Conservation (phyloP, 2,797 vertebrate species). For the Hapalemur alaotrensis region DNA sequence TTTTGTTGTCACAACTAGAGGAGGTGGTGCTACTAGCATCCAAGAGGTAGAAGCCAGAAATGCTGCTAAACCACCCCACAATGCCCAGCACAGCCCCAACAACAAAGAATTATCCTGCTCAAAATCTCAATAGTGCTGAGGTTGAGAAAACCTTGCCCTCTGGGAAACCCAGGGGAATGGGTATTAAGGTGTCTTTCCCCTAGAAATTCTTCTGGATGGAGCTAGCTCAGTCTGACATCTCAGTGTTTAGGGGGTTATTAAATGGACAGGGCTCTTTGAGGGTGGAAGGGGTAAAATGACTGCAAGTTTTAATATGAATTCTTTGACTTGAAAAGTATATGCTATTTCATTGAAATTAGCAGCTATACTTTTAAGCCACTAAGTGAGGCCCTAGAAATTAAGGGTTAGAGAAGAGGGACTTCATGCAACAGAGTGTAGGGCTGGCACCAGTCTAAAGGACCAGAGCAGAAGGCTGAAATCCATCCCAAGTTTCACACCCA, state of each 20-base stretch:
- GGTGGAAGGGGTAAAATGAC: background rate
- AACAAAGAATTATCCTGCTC: background rate
- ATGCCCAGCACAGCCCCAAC: background rate
- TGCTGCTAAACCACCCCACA: background rate
- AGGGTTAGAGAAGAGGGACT: background rate
- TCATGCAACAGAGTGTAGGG: background rate
- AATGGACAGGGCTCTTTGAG: background rate
- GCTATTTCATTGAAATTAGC: constrained; percentile 35
- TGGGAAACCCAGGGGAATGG: background rate
- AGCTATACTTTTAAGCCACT: background rate
- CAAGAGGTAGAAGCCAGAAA: background rate
- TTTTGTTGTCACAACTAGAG: background rate
- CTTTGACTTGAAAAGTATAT: constrained; percentile 42
- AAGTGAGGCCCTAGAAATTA: background rate
- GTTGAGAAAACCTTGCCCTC: background rate
- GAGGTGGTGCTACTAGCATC: background rate
- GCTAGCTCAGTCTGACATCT: background rate
- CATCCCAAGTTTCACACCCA: background rate
- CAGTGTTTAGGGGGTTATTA: background rate
- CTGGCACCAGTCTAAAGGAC: background rate
- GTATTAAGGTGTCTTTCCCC: background rate
- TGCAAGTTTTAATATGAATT: constrained; percentile 12
- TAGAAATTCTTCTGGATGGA: background rate
- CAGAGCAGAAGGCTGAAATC: background rate
- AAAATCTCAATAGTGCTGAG: background rate